Conservation (phyloP, 2,888 invertebrate genomes). For the Pristionchus japonicus region DNA sequence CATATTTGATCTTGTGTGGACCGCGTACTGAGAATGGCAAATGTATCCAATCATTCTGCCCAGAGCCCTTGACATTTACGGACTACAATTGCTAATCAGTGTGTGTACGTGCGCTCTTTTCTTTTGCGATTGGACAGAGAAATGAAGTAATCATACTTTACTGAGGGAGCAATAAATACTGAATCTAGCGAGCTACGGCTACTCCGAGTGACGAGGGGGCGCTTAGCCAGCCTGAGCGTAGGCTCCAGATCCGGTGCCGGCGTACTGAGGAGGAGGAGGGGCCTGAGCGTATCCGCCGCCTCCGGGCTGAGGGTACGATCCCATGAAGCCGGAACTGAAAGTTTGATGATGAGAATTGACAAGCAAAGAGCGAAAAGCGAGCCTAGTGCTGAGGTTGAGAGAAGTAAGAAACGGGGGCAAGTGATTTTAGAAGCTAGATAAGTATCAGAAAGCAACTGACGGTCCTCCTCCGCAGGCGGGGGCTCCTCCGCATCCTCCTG, state of each 20-base stretch:
- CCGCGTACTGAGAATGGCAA: too few species aligned
- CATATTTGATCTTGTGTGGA: too few species aligned
- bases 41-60: too few species aligned
- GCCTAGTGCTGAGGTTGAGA: too few species aligned
- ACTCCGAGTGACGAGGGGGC: not conserved
- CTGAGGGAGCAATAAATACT: not conserved
- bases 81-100: too few species aligned
- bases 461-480: constrained; percentile 33
- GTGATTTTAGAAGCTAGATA: too few species aligned
- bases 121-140: too few species aligned
- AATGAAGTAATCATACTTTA: not conserved
- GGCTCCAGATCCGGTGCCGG: not conserved
- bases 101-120: too few species aligned
- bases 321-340: constrained; percentile 38
- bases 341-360: not conserved
- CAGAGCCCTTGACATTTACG: too few species aligned
- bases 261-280: not conserved
- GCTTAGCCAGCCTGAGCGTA: constrained; percentile 35
- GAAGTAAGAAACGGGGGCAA: too few species aligned
- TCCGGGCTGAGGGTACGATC: not conserved
- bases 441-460: not conserved
- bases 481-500: constrained; percentile 7
- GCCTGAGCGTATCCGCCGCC: constrained; percentile 34
- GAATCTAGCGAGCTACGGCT: not conserved
- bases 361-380: too few species aligned